Conservation (phyloP, 2,888 invertebrate genomes). For the Pterobdella sp. region DNA sequence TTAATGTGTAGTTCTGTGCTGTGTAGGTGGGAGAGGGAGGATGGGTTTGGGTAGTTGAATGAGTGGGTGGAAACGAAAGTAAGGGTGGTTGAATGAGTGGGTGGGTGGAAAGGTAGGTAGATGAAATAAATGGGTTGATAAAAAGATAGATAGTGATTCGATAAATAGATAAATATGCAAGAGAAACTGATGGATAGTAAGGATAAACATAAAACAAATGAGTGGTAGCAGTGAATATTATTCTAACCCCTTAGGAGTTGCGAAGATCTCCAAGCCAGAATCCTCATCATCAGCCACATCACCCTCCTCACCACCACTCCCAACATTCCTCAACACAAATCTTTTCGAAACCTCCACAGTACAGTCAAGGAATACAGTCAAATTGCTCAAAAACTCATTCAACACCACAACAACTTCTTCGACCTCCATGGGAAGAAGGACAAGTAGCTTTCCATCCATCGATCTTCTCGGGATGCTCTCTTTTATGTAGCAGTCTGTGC, state of each 20-base stretch:
- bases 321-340: neutral
- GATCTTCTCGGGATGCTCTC: neutral
- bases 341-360: neutral
- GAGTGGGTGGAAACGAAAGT: neutral
- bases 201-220: too few relatives aligned
- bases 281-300: neutral
- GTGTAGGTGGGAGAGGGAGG: neutral
- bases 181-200: too few relatives aligned
- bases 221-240: too few relatives aligned
- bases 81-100: neutral
- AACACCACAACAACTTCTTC: neutral
- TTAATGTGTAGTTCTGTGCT: neutral
- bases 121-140: too few relatives aligned
- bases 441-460: slow-evolving; percentile 2
- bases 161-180: too few relatives aligned
- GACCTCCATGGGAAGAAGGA: slow-evolving; percentile 5
- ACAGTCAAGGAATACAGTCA: slow-evolving; percentile 8
- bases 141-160: too few relatives aligned
- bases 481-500: slow-evolving; percentile 67
- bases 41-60: neutral
- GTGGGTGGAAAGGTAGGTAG: too few relatives aligned
- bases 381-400: neutral
- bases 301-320: neutral
- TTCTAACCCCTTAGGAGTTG: neutral
- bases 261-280: neutral